Conservation (phyloP, 1,140 invertebrate species). For the Metopolophium dirhodum region DNA sequence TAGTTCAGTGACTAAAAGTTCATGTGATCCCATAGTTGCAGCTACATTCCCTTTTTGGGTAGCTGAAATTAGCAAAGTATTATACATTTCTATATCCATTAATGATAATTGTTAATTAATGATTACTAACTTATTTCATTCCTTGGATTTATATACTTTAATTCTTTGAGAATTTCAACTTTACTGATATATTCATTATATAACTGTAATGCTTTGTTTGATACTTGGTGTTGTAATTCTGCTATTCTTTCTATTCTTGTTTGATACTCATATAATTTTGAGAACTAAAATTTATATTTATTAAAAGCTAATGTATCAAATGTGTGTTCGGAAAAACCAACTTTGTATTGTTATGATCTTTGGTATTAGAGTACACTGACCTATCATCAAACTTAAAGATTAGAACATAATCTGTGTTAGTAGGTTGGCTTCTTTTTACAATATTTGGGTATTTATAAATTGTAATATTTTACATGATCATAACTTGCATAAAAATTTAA, state of each 20-base stretch:
- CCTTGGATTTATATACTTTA: constrained; percentile 69
- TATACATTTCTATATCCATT: background rate
- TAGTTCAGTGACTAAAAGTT: constrained; percentile 94
- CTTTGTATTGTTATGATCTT: background rate
- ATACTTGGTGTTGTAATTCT: constrained; percentile 46
- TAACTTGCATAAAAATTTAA: no score
- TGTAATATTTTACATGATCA: no score
- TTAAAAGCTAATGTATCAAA: no score
- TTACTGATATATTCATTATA: constrained; percentile 53
- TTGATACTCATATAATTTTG: constrained; percentile 49
- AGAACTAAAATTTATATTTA: constrained; percentile 20
- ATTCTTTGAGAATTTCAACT: constrained; percentile 78
- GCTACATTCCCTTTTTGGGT: constrained; percentile 92
- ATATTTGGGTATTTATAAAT: no score
- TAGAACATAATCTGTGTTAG: background rate
- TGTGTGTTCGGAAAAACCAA: background rate
- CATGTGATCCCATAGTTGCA: constrained; percentile 91
- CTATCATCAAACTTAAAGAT: no score
- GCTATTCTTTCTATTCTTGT: constrained; percentile 46
- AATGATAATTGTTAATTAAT: background rate
- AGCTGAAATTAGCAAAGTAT: constrained; percentile 65
- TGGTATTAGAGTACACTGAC: background rate
- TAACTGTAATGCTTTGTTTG: constrained; percentile 52
- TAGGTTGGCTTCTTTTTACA: no score
- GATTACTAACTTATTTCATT: constrained; percentile 51